Evolutionary conservation across 2,888 invertebrate species (phyloP).

Genomic region (Hyalella azteca): DNA sequence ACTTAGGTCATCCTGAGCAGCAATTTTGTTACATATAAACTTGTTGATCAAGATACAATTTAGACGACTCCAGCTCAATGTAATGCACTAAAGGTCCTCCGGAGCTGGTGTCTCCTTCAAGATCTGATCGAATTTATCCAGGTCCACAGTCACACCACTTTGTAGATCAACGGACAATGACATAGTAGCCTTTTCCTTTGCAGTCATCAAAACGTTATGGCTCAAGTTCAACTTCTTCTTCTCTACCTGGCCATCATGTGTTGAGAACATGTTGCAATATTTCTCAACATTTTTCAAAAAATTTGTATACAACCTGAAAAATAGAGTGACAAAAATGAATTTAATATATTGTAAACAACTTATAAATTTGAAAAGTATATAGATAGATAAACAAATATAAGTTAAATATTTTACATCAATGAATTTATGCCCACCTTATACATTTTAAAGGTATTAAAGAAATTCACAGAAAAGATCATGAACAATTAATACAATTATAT

Average conservation of each 20-base stretch:
- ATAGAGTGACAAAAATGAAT: neutral
- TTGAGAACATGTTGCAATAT: neutral
- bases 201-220: neutral
- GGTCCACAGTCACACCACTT: neutral
- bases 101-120: neutral
- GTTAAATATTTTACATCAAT: neutral
- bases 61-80: neutral
- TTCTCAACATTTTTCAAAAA: neutral
- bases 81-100: neutral
- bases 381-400: neutral
- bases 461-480: neutral
- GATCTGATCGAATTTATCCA: neutral
- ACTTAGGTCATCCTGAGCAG: too few species aligned
- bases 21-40: too few species aligned
- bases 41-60: neutral
- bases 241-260: neutral
- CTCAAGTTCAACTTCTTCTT: neutral
- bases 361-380: neutral
- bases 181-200: neutral
- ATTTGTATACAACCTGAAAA: neutral
- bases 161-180: neutral
- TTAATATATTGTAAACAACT: neutral
- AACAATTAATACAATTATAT: neutral
- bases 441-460: neutral
- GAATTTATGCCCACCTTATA: neutral